phyloP scores from a whole-genome alignment of 2,113 vertebrate species.

The Cynocephalus volans region DNA sequence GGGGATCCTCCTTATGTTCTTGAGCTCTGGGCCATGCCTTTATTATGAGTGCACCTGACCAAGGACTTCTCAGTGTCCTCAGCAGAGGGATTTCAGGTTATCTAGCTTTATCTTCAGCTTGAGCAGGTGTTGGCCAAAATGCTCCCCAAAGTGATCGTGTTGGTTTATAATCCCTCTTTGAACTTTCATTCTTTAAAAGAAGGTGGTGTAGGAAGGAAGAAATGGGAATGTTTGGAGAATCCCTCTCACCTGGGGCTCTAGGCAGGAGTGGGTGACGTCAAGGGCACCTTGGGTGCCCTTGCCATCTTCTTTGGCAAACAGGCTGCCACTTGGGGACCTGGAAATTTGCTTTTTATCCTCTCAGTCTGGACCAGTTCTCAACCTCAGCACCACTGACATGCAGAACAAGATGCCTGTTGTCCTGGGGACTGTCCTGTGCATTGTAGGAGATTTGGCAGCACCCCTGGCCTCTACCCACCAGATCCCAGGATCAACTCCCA shows the following conservation, averaged over 20 bases:
- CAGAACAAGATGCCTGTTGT: accelerated
- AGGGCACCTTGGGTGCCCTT: no score
- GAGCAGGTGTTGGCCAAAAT: no score
- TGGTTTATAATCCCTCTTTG: not conserved
- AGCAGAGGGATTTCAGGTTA: not conserved
- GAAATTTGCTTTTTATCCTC: not conserved
- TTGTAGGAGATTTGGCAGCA: accelerated
- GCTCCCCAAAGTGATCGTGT: accelerated
- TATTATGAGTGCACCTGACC: accelerated
- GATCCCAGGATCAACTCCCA: no score
- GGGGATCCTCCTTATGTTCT: accelerated
- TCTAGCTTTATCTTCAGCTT: not conserved
- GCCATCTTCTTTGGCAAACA: not conserved
- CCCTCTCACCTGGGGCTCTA: not conserved
- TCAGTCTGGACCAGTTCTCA: not conserved
- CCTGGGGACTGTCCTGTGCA: no score
- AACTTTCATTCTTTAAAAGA: not conserved
- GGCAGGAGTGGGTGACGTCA: not conserved
- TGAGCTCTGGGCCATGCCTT: not conserved
- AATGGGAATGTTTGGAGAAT: not conserved
- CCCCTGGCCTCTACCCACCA: no score
- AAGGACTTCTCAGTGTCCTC: not conserved
- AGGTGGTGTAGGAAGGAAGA: not conserved
- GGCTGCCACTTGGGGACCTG: no score
- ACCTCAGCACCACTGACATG: accelerated